Conservation (phyloP, 2,888 invertebrate genomes). For the Macaria notata region DNA sequence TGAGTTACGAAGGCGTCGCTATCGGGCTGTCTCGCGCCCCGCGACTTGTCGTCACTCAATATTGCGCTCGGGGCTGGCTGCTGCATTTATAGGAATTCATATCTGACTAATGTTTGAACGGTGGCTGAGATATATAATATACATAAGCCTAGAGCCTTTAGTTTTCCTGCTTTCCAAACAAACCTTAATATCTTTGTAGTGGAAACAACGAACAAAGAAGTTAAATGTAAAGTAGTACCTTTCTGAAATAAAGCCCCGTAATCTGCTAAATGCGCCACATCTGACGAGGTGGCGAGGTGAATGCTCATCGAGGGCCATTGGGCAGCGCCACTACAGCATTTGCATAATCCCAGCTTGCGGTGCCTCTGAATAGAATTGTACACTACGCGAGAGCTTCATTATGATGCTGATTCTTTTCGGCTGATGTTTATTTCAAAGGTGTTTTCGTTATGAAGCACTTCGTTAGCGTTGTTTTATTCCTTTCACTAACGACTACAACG, state of each 20-base stretch:
- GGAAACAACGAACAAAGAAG: neutral
- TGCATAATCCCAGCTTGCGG: slow-evolving; percentile 33
- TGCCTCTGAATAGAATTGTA: slow-evolving; percentile 25
- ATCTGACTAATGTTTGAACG: slow-evolving; percentile 9
- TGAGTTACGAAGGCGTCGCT: slow-evolving; percentile 36
- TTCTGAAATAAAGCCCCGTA: slow-evolving; percentile 10
- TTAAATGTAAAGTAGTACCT: slow-evolving; percentile 8
- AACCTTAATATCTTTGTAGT: too few relatives aligned
- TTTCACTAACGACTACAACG: slow-evolving; percentile 1
- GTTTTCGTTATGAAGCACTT: slow-evolving; percentile 2
- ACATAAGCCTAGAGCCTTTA: too few relatives aligned
- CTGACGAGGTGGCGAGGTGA: slow-evolving; percentile 25
- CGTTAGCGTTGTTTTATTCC: neutral
- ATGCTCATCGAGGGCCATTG: slow-evolving; percentile 25
- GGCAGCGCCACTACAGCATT: slow-evolving; percentile 25
- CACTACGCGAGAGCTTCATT: slow-evolving; percentile 14
- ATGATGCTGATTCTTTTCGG: slow-evolving; percentile 16
- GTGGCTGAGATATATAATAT: slow-evolving; percentile 13
- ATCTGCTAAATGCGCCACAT: slow-evolving; percentile 17
- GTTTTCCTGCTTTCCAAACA: too few relatives aligned
- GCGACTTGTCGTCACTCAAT: slow-evolving; percentile 35
- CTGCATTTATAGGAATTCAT: slow-evolving; percentile 26
- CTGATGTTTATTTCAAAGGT: slow-evolving; percentile 8
- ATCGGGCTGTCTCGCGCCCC: slow-evolving; percentile 30
- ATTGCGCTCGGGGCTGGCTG: slow-evolving; percentile 28